phyloP scores from a whole-genome alignment of 1,140 invertebrate species.

The Leptonema lineaticorne region DNA sequence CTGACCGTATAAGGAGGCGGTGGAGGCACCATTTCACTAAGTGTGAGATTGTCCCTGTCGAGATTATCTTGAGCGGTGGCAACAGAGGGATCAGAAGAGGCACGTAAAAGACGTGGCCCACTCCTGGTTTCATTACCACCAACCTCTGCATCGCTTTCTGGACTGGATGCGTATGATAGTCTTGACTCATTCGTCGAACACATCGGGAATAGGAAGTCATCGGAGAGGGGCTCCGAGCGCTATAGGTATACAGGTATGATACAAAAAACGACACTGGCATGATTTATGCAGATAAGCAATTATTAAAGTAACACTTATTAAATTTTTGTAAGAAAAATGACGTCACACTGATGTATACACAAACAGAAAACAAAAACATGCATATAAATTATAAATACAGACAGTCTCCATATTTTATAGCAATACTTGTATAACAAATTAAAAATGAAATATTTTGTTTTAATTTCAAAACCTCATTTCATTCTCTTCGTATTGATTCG shows the following conservation, averaged over 20 bases:
- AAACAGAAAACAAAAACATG: neutral
- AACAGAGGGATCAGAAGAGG: slow-evolving; percentile 82
- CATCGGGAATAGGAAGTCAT: slow-evolving; percentile 98
- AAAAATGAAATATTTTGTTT: too few relatives aligned
- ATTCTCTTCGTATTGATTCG: too few relatives aligned
- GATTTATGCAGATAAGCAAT: slow-evolving; percentile 24
- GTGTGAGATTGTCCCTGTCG: slow-evolving; percentile 59
- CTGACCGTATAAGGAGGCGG: slow-evolving; percentile 73
- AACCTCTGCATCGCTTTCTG: slow-evolving; percentile 90
- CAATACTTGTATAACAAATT: too few relatives aligned
- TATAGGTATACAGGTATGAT: slow-evolving; percentile 37
- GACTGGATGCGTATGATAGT: slow-evolving; percentile 92
- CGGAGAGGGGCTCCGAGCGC: slow-evolving; percentile 77
- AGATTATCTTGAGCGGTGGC: slow-evolving; percentile 64
- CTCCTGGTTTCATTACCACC: slow-evolving; percentile 69
- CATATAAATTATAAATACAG: slow-evolving; percentile 14
- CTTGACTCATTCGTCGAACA: slow-evolving; percentile 73
- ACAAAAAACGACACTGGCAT: slow-evolving; percentile 21
- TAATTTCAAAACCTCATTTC: too few relatives aligned
- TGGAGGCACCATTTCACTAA: slow-evolving; percentile 54
- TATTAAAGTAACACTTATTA: slow-evolving; percentile 7
- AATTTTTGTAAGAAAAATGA: slow-evolving; percentile 6
- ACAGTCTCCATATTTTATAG: too few relatives aligned
- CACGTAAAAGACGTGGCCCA: slow-evolving; percentile 72
- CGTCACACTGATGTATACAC: neutral